A percentile compares a stretch with the other conserved stretches of the same genome.
Evolutionary conservation across 2,888 invertebrate genomes (phyloP).

Genomic region (Ptycholaimellus sp.): DNA sequence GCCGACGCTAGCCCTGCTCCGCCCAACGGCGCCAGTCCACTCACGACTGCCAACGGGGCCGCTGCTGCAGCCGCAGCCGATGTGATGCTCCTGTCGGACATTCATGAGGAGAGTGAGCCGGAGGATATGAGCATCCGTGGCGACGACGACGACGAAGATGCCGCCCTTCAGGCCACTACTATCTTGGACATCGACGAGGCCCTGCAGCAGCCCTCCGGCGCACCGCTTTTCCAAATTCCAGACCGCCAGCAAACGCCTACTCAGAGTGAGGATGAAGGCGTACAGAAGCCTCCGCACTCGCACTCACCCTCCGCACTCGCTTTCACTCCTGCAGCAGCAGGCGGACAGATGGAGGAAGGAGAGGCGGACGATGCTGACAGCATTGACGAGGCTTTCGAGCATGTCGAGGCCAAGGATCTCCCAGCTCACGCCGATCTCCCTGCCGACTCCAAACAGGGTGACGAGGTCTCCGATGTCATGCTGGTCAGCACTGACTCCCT

Average conservation of each 20-base stretch:
- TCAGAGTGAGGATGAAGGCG: not conserved
- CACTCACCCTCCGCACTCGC: no score
- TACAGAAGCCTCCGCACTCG: not conserved
- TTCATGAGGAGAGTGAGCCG: slow-evolving; percentile 21
- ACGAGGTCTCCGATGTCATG: slow-evolving; percentile 7
- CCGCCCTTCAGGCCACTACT: slow-evolving; percentile 6
- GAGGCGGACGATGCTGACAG: not conserved
- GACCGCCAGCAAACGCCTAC: not conserved
- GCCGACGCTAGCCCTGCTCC: no score
- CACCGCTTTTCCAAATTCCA: not conserved
- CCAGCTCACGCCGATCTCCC: slow-evolving; percentile 9
- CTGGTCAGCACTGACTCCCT: slow-evolving; percentile 14
- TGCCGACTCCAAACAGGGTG: slow-evolving; percentile 2
- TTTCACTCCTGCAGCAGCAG: no score
- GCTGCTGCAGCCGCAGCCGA: slow-evolving; percentile 12
- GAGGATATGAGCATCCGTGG: slow-evolving; percentile 23
- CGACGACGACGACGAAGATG: slow-evolving; percentile 16
- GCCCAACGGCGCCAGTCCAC: no score
- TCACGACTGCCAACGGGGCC: no score
- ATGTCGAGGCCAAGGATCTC: not conserved
- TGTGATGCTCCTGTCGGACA: slow-evolving; percentile 23
- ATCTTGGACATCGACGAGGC: slow-evolving; percentile 9
- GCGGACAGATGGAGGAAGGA: not conserved
- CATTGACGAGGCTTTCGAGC: slow-evolving; percentile 1
- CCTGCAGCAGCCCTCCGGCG: slow-evolving; percentile 9